phyloP scores from a whole-genome alignment of 1,140 invertebrate species.

The Portunus trituberculatus region DNA sequence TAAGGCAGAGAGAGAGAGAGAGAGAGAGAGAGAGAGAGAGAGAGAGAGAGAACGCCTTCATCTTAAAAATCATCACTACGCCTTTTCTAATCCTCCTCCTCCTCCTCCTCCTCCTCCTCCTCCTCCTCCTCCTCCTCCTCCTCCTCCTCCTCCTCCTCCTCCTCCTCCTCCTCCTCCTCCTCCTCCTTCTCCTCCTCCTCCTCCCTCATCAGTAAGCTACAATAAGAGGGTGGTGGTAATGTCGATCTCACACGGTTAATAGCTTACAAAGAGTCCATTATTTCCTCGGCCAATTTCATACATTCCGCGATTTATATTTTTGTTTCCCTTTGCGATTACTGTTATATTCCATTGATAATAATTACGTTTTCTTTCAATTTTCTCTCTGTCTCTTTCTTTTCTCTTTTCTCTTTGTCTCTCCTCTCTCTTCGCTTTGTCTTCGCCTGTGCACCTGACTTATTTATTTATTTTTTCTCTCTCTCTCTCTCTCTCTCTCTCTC shows the following conservation, averaged over 20 bases:
- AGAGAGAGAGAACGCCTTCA: background rate
- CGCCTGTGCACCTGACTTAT: too few relatives aligned
- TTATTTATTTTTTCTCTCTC: too few relatives aligned
- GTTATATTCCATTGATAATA: background rate
- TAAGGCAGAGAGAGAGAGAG: conserved; percentile 35
- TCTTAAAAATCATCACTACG: background rate
- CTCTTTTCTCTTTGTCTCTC: too few relatives aligned
- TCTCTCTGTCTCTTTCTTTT: background rate
- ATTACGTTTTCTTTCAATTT: background rate
- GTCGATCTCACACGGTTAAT: background rate
- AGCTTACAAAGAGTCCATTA: background rate
- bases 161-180: background rate
- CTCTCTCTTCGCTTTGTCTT: too few relatives aligned
- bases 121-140: too few relatives aligned
- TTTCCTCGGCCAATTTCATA: background rate
- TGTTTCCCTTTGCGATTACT: background rate
- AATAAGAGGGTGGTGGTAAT: background rate
- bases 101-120: background rate
- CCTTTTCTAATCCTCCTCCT: background rate
- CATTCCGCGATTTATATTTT: background rate
- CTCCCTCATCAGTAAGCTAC: background rate
- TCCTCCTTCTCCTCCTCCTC: too few relatives aligned
- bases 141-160: too few relatives aligned
- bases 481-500: too few relatives aligned
- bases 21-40: background rate